phyloP scores from a whole-genome alignment of 2,113 vertebrate genomes.

The Callopanchax toddi region DNA sequence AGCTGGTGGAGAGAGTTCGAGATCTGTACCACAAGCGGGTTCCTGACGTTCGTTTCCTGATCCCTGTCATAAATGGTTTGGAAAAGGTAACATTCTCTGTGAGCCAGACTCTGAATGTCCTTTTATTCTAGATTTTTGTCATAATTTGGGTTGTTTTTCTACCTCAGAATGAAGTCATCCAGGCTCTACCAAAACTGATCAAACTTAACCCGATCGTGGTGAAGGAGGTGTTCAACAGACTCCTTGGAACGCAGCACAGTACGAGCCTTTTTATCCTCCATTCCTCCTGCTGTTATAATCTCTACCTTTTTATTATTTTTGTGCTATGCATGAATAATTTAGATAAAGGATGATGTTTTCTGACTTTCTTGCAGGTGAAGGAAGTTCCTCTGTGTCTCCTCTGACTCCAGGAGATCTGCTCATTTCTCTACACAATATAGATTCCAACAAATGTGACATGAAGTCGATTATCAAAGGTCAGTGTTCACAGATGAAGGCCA shows the following conservation, averaged over 20 bases:
- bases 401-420: slow-evolving; percentile 92
- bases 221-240: slow-evolving; percentile 96
- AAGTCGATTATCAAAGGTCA: slow-evolving; percentile 97
- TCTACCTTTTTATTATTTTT: too few relatives aligned
- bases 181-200: slow-evolving; percentile 94
- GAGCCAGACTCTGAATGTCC: too few relatives aligned
- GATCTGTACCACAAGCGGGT: slow-evolving; percentile 96
- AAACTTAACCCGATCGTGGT: slow-evolving; percentile 98
- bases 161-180: slow-evolving; percentile 90
- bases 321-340: not conserved
- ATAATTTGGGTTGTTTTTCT: not conserved
- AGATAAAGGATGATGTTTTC: not conserved
- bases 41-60: slow-evolving; percentile 93
- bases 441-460: slow-evolving; percentile 94
- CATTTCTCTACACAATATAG: slow-evolving; percentile 92
- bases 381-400: slow-evolving; percentile 88
- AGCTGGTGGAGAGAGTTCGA: slow-evolving; percentile 92
- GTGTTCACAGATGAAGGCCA: slow-evolving; percentile 11
- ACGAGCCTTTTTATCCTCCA: slow-evolving; percentile 43
- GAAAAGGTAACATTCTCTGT: slow-evolving; percentile 84
- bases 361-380: slow-evolving; percentile 81
- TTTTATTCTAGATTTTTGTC: too few relatives aligned
- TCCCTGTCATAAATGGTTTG: slow-evolving; percentile 94
- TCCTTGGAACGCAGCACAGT: slow-evolving; percentile 94
- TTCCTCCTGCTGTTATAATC: too few relatives aligned